These are phyloP conservation scores for Megalops atlanticus DNA, from an alignment of 2,113 vertebrate species.

Conservation along the genomic window DNA sequence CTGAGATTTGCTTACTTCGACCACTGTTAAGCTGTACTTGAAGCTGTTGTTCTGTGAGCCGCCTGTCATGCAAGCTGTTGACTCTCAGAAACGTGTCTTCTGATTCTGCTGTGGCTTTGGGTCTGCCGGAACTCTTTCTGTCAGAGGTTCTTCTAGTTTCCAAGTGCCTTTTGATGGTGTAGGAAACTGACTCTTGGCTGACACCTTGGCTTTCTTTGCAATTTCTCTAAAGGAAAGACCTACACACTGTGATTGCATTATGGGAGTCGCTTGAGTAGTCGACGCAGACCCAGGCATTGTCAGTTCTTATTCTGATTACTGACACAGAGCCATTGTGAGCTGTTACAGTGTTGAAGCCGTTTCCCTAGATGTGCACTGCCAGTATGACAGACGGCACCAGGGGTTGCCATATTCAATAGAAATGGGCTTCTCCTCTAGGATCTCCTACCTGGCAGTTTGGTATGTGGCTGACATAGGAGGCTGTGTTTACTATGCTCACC, in stretches of 20 bases:
- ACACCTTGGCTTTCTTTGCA: too few species aligned
- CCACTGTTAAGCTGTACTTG: too few species aligned
- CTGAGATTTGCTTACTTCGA: too few species aligned
- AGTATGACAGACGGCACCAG: neutral
- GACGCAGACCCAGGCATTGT: neutral
- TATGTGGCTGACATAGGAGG: neutral
- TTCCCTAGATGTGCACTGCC: neutral
- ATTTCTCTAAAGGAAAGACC: too few species aligned
- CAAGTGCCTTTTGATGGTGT: too few species aligned
- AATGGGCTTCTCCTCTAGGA: neutral
- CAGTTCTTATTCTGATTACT: constrained; percentile 8
- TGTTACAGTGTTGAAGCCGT: neutral
- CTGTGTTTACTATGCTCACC: neutral
- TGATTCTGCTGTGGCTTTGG: too few species aligned
- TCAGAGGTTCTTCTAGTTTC: too few species aligned
- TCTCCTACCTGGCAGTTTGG: neutral
- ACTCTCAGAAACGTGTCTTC: too few species aligned
- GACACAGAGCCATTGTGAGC: neutral
- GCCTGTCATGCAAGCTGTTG: too few species aligned
- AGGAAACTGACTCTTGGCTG: too few species aligned
- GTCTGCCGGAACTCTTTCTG: too few species aligned
- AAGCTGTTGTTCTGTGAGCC: too few species aligned
- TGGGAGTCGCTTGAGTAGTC: neutral
- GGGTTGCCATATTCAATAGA: constrained; percentile 1
- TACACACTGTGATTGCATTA: neutral